phyloP scores from a whole-genome alignment of 2,113 vertebrate genomes.

The Galeopterus variegatus region DNA sequence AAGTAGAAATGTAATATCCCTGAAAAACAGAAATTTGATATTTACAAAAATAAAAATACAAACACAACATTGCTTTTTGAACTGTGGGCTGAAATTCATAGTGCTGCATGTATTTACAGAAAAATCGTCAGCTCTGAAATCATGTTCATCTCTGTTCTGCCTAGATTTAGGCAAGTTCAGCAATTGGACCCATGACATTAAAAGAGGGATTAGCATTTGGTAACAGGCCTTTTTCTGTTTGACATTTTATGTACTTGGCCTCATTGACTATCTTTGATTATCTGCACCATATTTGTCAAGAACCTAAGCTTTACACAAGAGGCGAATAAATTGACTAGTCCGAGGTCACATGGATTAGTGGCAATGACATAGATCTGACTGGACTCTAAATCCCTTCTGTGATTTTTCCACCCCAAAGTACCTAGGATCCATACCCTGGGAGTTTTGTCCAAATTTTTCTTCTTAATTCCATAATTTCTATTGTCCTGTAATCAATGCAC shows the following conservation, averaged over 20 bases:
- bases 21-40: not conserved
- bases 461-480: not conserved
- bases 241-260: not conserved
- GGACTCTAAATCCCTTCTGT: not conserved
- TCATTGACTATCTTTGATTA: not conserved
- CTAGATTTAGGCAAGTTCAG: not conserved
- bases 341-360: not conserved
- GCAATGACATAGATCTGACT: not conserved
- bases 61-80: not conserved
- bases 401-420: not conserved
- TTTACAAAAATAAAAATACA: not conserved
- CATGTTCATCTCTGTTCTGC: not conserved
- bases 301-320: not conserved
- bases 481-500: not conserved
- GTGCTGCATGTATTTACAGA: not conserved
- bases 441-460: not conserved
- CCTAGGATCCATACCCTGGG: not conserved
- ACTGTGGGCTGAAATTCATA: not conserved
- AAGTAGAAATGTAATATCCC: not conserved
- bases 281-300: not conserved
- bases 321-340: not conserved
- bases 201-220: not conserved
- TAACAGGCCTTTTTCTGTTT: not conserved
- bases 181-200: not conserved
- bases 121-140: not conserved